Conservation (phyloP, 2,888 invertebrate species). For the Heliconius hortense region DNA sequence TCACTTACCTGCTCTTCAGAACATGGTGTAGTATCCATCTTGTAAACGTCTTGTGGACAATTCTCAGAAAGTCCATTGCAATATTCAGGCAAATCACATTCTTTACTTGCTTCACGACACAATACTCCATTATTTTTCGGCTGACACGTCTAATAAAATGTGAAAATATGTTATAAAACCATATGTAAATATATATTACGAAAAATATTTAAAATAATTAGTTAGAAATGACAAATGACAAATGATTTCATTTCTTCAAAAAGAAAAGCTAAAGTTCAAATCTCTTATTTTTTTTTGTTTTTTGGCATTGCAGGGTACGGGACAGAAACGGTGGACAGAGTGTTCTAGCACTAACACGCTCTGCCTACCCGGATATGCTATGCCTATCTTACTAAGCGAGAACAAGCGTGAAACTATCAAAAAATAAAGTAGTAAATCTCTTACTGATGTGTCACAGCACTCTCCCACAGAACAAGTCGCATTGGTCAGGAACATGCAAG, state of each 20-base stretch:
- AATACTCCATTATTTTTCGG: slow-evolving; percentile 88
- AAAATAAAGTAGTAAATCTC: neutral
- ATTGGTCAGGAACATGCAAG: slow-evolving; percentile 92
- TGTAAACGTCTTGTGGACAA: slow-evolving; percentile 94
- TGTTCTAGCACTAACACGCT: neutral
- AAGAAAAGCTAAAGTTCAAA: too few relatives aligned
- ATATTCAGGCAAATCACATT: slow-evolving; percentile 97
- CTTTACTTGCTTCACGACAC: slow-evolving; percentile 91
- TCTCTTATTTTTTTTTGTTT: too few relatives aligned
- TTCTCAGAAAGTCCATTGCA: slow-evolving; percentile 96
- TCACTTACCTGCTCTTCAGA: slow-evolving; percentile 83
- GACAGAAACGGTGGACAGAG: too few relatives aligned
- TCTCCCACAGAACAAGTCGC: slow-evolving; percentile 97
- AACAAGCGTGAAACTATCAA: neutral
- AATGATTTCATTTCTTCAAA: too few relatives aligned
- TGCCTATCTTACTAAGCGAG: neutral
- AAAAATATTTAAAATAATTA: too few relatives aligned
- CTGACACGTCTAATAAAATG: slow-evolving; percentile 54
- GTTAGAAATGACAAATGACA: too few relatives aligned
- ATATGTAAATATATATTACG: neutral
- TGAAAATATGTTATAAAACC: neutral
- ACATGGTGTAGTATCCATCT: slow-evolving; percentile 93
- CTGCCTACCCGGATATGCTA: neutral
- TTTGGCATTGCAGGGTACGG: too few relatives aligned
- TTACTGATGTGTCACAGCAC: slow-evolving; percentile 90